Percentiles rank a stretch among this genome's conserved stretches.
Evolutionary conservation across 2,888 invertebrate genomes (phyloP).

Genomic region (Ornithoptera alexandrae): DNA sequence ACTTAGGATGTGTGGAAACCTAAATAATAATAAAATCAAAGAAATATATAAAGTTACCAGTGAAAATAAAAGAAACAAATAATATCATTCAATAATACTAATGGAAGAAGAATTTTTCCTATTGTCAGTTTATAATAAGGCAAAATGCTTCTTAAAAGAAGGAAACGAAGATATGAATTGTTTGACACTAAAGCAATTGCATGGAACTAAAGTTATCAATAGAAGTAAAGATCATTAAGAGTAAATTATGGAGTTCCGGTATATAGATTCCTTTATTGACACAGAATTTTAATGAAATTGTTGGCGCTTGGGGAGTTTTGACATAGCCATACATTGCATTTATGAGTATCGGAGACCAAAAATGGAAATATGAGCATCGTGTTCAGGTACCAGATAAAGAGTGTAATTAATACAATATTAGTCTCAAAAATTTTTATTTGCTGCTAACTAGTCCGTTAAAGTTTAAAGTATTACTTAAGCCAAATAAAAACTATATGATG

Average conservation of each 20-base stretch:
- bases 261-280: conserved; percentile 21
- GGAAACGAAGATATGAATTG: too few species aligned
- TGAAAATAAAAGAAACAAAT: neutral
- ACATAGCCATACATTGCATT: neutral
- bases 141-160: neutral
- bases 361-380: conserved; percentile 6
- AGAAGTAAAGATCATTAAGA: neutral
- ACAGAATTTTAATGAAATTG: conserved; percentile 2
- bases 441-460: neutral
- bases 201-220: neutral
- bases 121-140: neutral
- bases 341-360: conserved; percentile 7
- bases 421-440: neutral
- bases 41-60: neutral
- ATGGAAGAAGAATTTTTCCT: too few species aligned
- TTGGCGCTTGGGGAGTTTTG: conserved; percentile 15
- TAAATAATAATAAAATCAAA: neutral
- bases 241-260: conserved; percentile 1
- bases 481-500: too few species aligned
- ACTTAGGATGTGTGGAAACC: neutral
- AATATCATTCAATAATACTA: too few species aligned
- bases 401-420: conserved; percentile 1
- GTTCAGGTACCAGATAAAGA: neutral
- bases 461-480: neutral
- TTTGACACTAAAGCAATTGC: neutral